Base-by-base conservation (phyloP, 1,140 invertebrate genomes). In the Olivierus martensii region DNA sequence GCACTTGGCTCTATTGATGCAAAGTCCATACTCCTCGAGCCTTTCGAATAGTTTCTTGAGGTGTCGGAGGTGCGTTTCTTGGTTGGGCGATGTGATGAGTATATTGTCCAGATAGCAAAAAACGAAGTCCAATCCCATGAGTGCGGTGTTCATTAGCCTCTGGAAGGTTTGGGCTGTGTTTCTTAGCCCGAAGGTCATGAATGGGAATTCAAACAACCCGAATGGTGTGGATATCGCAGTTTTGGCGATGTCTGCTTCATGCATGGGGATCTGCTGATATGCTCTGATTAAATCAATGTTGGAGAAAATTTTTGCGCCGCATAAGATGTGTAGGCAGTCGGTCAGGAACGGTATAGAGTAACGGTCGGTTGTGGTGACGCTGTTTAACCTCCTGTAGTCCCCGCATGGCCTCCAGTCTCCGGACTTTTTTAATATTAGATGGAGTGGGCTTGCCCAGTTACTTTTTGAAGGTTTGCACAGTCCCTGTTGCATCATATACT, bases 61-160 rank as follows among this genome's bases (percentile, higher is more conserved):
- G 49, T 73, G 65, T 12, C 47, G 19, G 0, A 58, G 46, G 50
- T 73, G 72, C 17, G 66, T 58, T 10, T 65, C 58, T 49, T 59
- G 61, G 19, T 57, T 51, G 9, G 62, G 49, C 3, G 64, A 68
- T 34, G 63, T 70, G 6, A 79, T 62, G 1, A 77, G 62, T 38
- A 79, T 58, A 38, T 47, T 38, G 17, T 53, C 38, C 41, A 53
- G 48, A 53, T 51, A 43, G 39, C 41, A 51, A 36, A 53, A 62
- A 49, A 42, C 53, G 53, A 67, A 74, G 19, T 64, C 59, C 19
- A 65, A 56, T 11, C 62, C 67, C 22, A 65, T 52, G 5, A 74
- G 59, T 1, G 74, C 63, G n/a, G 63, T 42, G 57, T 74, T 65
- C 50, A 79, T 73, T 12, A 71, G 67, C n/a, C 73, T 51, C 61